phyloP scores from a whole-genome alignment of 2,888 invertebrate genomes.

The Pharmacophagus antenor region DNA sequence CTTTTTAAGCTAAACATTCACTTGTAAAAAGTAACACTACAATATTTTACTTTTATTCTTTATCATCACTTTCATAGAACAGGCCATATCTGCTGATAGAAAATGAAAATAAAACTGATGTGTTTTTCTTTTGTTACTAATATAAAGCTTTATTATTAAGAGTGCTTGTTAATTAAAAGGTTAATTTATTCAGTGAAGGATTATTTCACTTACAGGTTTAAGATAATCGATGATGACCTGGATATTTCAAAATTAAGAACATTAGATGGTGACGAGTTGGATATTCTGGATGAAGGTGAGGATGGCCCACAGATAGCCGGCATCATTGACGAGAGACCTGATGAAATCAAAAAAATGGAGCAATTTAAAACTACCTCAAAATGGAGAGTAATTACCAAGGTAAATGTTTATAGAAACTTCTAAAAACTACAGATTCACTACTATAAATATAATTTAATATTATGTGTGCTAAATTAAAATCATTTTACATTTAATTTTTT shows the following conservation, averaged over 20 bases:
- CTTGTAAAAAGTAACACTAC: no score
- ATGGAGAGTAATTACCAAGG: slow-evolving; percentile 73
- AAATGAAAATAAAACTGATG: no score
- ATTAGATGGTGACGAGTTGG: slow-evolving; percentile 83
- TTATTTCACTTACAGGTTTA: slow-evolving; percentile 81
- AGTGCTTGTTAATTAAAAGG: not conserved
- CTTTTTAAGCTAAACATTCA: no score
- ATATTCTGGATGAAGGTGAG: slow-evolving; percentile 87
- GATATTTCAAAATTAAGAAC: slow-evolving; percentile 82
- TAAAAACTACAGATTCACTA: no score
- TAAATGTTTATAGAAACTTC: slow-evolving; percentile 32
- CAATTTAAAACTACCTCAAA: slow-evolving; percentile 65
- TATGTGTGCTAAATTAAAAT: no score
- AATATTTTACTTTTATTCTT: no score
- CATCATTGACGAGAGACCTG: slow-evolving; percentile 90
- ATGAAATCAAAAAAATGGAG: slow-evolving; percentile 77
- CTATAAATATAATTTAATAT: no score
- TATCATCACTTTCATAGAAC: no score
- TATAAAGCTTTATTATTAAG: no score
- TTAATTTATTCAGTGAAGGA: not conserved
- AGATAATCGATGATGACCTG: slow-evolving; percentile 93
- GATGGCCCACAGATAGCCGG: slow-evolving; percentile 95
- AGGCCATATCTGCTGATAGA: no score
- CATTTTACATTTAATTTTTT: no score
- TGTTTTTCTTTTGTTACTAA: no score